A percentile compares a stretch with the other conserved stretches of the same genome.
Conservation (phyloP, 2,113 vertebrate genomes). For the Hydrochoerus hydrochaeris region DNA sequence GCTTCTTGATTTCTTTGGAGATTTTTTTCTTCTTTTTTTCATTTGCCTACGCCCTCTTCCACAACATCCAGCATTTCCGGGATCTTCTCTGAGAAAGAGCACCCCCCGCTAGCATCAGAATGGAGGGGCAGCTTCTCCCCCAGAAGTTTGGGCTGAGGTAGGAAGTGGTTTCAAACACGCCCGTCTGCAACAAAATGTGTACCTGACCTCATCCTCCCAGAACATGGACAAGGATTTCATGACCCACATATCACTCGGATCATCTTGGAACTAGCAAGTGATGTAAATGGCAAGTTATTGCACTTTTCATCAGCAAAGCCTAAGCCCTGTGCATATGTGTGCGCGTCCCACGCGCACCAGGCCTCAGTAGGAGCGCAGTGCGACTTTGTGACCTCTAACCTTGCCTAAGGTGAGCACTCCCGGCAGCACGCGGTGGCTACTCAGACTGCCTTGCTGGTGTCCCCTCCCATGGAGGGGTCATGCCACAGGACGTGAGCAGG, state of each 20-base stretch:
- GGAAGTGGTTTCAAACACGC: background rate
- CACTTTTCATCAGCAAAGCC: background rate
- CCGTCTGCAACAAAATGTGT: background rate
- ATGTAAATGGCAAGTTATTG: background rate
- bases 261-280: background rate
- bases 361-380: background rate
- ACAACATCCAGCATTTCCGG: background rate
- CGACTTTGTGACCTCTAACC: background rate
- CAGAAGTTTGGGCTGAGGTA: background rate
- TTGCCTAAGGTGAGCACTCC: background rate
- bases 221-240: background rate
- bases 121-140: background rate
- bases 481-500: too few species aligned
- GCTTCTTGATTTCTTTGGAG: constrained; percentile 59
- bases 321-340: background rate
- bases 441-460: too few species aligned
- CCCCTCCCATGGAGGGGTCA: too few species aligned
- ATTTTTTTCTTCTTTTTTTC: background rate
- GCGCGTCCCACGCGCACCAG: too few species aligned
- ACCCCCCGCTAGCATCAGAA: background rate
- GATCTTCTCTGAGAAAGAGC: background rate
- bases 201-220: background rate
- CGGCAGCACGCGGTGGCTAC: accelerated
- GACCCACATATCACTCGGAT: background rate
- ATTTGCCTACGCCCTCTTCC: constrained; percentile 15